Base-by-base conservation (phyloP, 2,888 invertebrate genomes). In the Didymodactylos carnosus region DNA sequence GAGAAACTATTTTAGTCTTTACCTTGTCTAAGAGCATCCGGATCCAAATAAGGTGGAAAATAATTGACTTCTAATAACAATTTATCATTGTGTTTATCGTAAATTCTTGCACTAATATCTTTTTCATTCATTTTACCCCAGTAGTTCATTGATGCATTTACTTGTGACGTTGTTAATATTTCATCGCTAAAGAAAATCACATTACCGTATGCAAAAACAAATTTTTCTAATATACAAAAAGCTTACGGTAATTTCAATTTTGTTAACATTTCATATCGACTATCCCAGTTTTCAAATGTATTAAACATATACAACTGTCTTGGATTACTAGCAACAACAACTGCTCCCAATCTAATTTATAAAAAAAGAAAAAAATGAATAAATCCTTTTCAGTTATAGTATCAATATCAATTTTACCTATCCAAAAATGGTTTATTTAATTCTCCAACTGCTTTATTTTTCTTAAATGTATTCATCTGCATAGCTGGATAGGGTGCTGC, bases 61-160 rank as follows among this genome's bases (percentile, higher is more conserved):
- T 72, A 75, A 51, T 53, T 78, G 16, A 94, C 92, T 83, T 91
- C 89, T 19, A 94, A 84, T 1, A 94, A 84, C 76, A 89, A 86
- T 0, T 88, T 87, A 79, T 89, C 88, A 80, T 90, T 89, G 2
- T 88, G 87, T 78, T 90, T 88, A 82, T 95, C 95, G 76, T 90
- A 86, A 69, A 95, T 91, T 75, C 94, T 87, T 4, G 93, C 93
- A 46, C 89, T 88, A 0, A 95, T 94, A 0, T 94, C 92, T 70
- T 89, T 84, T 0, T 89, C 89, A 77, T 90, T 90, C n/a, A n/a
- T n/a, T 83, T 91, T 91, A 75, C 94, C 92, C 94, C 95, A 95
- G 85, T 89, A 95, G 81, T 95, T 95, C 81, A 90, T 88, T 41
- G 89, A 88, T 0, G 94, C 95, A 80, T 94, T 92, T 29, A 74